phyloP scores from a whole-genome alignment of 2,888 invertebrate genomes.

The Catocala nupta region DNA sequence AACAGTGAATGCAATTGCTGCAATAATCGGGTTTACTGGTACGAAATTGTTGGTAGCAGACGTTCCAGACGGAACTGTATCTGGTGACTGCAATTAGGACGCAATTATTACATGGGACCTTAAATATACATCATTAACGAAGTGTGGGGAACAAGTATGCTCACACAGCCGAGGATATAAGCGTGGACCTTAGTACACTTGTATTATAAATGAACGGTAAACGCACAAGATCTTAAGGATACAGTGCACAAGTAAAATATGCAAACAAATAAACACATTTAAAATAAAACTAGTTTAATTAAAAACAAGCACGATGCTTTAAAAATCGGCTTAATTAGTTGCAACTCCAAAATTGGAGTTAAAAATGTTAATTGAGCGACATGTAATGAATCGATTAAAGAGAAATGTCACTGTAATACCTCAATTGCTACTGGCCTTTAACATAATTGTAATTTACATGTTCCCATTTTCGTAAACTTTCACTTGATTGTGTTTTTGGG shows the following conservation, averaged over 20 bases:
- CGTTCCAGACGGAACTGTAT: no score
- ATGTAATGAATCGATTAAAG: slow-evolving; percentile 24
- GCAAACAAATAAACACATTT: not conserved
- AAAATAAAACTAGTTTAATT: slow-evolving; percentile 3
- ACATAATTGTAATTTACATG: slow-evolving; percentile 40
- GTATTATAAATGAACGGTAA: no score
- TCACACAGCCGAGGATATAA: no score
- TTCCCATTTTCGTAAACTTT: slow-evolving; percentile 44
- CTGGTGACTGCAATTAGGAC: no score
- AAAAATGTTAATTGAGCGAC: slow-evolving; percentile 21
- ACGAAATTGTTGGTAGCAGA: no score
- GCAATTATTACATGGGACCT: no score
- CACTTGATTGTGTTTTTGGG: slow-evolving; percentile 36
- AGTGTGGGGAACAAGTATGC: no score
- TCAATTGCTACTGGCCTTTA: slow-evolving; percentile 47
- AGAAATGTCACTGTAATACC: slow-evolving; percentile 40
- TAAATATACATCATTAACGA: no score
- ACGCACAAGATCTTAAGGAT: no score
- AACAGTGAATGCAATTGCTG: no score
- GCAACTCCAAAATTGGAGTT: slow-evolving; percentile 6
- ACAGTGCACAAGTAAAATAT: not conserved
- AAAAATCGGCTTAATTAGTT: slow-evolving; percentile 14
- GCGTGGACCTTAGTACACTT: no score
- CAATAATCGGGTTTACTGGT: no score
- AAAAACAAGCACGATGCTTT: slow-evolving; percentile 9